Base-by-base conservation (phyloP, 2,113 vertebrate species). In the Tachycineta bicolor region DNA sequence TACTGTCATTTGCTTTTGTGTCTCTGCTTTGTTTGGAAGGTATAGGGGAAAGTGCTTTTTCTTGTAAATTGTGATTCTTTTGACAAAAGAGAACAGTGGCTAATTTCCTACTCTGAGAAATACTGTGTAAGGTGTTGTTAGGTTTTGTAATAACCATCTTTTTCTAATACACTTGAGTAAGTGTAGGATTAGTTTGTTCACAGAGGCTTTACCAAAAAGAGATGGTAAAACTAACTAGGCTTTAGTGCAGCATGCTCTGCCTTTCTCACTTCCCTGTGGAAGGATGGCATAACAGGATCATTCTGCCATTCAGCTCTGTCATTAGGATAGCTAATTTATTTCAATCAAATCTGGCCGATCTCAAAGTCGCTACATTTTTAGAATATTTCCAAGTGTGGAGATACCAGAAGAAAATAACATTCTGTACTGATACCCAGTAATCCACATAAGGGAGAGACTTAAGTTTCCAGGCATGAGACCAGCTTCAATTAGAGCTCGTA, bases 261-360 rank as follows among this genome's bases (percentile, higher is more conserved):
- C 39, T 67, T 89, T 65, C 21, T 74, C 10, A 19, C 60, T 67
- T 89, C n/a, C 16, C 21, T 43, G 0, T 22, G 29, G 21, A 81
- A 82, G 14, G 33, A 25, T 4, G 8, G 39, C 23, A 29, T 8
- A 14, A 24, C 1, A 0, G 11, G n/a, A 63, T 63, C 1, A 0
- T 37, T 80, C 53, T 91, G 55, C 44, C 21, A 18, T 63, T 86
- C 14, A 11, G 18, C 64, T 81, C 37, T 37, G 37, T 10, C 37
- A 37, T 84, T 47, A 84, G 25, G 67, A 60, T 16, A 50, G n/a
- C 44, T 79, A 28, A 60, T 76, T 82, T 4, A 37, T 86, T 83
- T 90, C 64, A 78, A 34, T 33, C 60, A 53, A 60, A 77, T 90
- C 29, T 46, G 14, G 25, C 39, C 64, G 33, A 69, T 63, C 53